phyloP scores from a whole-genome alignment of 2,797 vertebrate species.

The Australoheros facetus region DNA sequence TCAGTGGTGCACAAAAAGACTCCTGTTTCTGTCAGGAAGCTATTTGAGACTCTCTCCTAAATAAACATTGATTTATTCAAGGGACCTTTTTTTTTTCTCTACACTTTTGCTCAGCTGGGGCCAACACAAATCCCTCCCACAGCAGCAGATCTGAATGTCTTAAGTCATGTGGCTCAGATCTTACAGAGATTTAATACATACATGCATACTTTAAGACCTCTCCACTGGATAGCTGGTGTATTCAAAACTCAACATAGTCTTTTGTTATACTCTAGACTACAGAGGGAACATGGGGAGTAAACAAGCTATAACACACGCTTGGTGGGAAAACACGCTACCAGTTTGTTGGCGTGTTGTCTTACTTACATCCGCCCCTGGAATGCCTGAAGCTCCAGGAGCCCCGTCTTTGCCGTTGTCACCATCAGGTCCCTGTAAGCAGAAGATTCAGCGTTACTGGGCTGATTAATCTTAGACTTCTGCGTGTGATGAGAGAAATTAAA shows the following conservation, averaged over 20 bases:
- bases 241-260: background rate
- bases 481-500: background rate
- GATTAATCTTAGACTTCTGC: background rate
- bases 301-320: background rate
- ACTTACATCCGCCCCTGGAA: conserved; percentile 92
- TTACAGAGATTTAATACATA: conserved; percentile 18
- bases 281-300: background rate
- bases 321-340: background rate
- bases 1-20: conserved; percentile 69
- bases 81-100: background rate
- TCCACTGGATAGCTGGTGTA: background rate
- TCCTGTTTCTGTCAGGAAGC: conserved; percentile 76
- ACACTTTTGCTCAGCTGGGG: conserved; percentile 12
- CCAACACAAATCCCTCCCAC: conserved; percentile 62
- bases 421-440: conserved; percentile 81
- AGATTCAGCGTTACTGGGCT: background rate
- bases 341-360: background rate
- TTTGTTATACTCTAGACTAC: background rate
- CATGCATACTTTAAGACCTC: background rate
- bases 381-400: conserved; percentile 84
- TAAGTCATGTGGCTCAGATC: conserved; percentile 26
- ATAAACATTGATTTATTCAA: conserved; percentile 62
- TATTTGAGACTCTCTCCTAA: conserved; percentile 55
- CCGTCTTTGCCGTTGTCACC: conserved; percentile 89
- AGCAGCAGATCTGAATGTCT: conserved; percentile 43